Conservation (phyloP, 1,140 invertebrate species). For the Papilio dardanus region DNA sequence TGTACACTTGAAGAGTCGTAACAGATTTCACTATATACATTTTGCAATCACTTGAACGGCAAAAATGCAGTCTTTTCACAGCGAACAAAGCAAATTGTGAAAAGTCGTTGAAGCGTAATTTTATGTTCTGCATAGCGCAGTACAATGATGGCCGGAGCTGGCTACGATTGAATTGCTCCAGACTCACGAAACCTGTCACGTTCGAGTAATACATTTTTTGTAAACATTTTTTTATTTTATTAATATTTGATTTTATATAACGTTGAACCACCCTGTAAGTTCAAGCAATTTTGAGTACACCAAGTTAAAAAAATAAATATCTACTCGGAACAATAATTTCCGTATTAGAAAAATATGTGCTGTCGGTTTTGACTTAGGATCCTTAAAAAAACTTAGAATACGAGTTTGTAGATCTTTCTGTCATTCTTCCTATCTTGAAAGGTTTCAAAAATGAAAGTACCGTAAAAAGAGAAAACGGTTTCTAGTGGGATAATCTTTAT, state of each 20-base stretch:
- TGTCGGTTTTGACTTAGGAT: too few relatives aligned
- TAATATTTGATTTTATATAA: background rate
- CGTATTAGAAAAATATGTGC: too few relatives aligned
- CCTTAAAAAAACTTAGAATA: too few relatives aligned
- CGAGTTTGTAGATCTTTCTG: too few relatives aligned
- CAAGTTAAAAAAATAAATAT: too few relatives aligned
- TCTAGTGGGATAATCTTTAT: too few relatives aligned
- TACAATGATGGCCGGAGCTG: slow-evolving; percentile 12
- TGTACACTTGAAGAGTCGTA: background rate
- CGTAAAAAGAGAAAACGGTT: too few relatives aligned
- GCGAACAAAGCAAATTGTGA: slow-evolving; percentile 36
- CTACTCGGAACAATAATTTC: too few relatives aligned
- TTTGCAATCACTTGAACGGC: slow-evolving; percentile 31
- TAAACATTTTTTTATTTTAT: background rate
- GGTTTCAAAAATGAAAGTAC: too few relatives aligned
- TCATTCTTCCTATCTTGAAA: too few relatives aligned
- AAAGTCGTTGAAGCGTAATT: slow-evolving; percentile 35
- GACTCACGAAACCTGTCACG: slow-evolving; percentile 19
- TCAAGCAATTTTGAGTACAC: too few relatives aligned
- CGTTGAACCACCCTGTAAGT: too few relatives aligned
- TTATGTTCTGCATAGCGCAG: slow-evolving; percentile 35
- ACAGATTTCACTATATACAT: slow-evolving; percentile 10
- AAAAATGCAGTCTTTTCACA: slow-evolving; percentile 27
- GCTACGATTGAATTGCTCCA: slow-evolving; percentile 28
- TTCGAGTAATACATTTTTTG: background rate